These are phyloP conservation scores for Drosophila recens DNA, from an alignment of 2,888 invertebrate species.

Conservation along the genomic window DNA sequence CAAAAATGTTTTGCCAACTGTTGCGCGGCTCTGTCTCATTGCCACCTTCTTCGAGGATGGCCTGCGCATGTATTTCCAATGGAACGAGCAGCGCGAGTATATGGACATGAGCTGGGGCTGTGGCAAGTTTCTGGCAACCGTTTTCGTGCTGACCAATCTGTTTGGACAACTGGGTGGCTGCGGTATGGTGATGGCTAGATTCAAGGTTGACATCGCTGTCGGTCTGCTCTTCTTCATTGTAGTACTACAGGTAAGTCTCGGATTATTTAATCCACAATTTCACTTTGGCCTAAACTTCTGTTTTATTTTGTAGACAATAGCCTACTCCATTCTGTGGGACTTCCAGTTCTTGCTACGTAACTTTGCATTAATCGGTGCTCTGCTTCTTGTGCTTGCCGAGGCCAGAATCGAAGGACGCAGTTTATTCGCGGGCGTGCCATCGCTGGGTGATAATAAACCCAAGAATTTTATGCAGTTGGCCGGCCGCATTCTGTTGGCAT, in stretches of 20 bases:
- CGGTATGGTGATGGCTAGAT: constrained; percentile 96
- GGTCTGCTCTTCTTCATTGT: constrained; percentile 98
- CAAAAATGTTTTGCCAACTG: constrained; percentile 96
- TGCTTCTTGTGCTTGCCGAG: constrained; percentile 98
- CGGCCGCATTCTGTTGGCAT: constrained; percentile 97
- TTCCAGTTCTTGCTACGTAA: constrained; percentile 98
- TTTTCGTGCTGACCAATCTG: constrained; percentile 98
- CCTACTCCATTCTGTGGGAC: constrained; percentile 99
- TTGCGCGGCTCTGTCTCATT: constrained; percentile 98
- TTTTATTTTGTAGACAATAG: constrained; percentile 90
- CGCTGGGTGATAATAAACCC: constrained; percentile 97
- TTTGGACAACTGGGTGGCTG: constrained; percentile 98
- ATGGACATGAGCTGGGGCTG: constrained; percentile 99
- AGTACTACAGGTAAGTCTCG: constrained; percentile 92
- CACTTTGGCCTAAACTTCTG: background rate
- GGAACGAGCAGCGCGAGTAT: constrained; percentile 98
- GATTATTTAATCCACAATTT: background rate
- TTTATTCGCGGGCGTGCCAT: constrained; percentile 97
- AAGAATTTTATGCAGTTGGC: constrained; percentile 98
- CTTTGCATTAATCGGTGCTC: constrained; percentile 98
- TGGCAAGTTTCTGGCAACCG: constrained; percentile 95
- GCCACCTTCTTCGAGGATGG: constrained; percentile 99
- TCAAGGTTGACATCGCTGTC: constrained; percentile 96
- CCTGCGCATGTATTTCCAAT: constrained; percentile 99
- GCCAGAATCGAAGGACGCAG: constrained; percentile 96